Base-by-base conservation (phyloP, 1,140 invertebrate species). In the Procambarus clarkii region DNA sequence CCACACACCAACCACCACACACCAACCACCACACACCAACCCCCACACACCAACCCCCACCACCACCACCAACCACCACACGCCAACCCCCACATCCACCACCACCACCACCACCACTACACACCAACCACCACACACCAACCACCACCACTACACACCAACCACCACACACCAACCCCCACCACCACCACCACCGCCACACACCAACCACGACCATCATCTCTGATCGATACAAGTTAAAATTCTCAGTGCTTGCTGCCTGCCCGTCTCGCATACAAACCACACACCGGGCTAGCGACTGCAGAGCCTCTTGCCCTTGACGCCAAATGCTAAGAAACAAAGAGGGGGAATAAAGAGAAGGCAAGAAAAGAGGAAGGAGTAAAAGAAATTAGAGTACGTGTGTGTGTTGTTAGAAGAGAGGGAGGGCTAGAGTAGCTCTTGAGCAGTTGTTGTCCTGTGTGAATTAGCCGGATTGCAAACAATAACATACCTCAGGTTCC, bases 141-240 rank as follows among this genome's bases (percentile, higher is more conserved):
- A 64, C 54, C 60, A 78, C 76, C 11, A 81, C 34, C 50, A 60
- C 80, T 18, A 82, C 80, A 54, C 60, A 64, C 60, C 4, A 64
- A 64, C 54, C 13, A 64, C 13, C 13, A 64, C 60, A 64, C 54
- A 60, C 54, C 7, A 58, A 58, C 54, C 54, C 0, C 60, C 60
- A 64, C n/a, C 54, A 54, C 80, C 24, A 11, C 76, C 34, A 44
- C 76, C 3, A 44, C 34, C 45, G 50, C 46, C 46, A 54, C 50
- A 54, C 50, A 80, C 34, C 54, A 46, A 79, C 78, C 78, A 15
- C 46, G 15, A 80, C 78, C 78, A 50, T n/a, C 80, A 60, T 48
- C 54, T 78, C 60, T 64, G 60, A 64, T 78, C 76, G 76, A 78
- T 48, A 78, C n/a, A 13, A 78, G 34, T 78, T 78, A 78, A 78